phyloP scores from a whole-genome alignment of 2,113 vertebrate species.

The Neotoma lepida region DNA sequence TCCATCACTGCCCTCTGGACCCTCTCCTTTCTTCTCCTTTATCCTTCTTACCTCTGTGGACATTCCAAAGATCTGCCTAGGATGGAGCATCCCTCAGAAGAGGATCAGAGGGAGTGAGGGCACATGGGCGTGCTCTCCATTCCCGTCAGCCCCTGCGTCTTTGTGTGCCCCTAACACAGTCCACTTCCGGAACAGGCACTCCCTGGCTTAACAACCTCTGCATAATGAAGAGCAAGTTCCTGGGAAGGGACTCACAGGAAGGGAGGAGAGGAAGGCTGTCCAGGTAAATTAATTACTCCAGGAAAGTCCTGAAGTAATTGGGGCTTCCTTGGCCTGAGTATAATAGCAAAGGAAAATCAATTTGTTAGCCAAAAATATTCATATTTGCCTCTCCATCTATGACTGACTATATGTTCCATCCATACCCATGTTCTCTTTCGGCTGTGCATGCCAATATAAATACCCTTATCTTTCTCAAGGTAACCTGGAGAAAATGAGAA shows the following conservation, averaged over 20 bases:
- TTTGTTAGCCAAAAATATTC: conserved; percentile 61
- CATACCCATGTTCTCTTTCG: conserved; percentile 12
- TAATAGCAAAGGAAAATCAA: conserved; percentile 66
- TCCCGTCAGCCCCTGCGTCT: neutral
- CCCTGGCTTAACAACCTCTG: neutral
- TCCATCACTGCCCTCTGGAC: neutral
- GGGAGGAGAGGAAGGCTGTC: conserved; percentile 68
- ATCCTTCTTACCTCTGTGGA: neutral
- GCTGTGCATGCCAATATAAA: conserved; percentile 39
- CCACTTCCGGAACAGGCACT: neutral
- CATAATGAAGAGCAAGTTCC: conserved; percentile 37
- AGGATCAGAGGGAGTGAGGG: neutral
- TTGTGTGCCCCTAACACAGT: neutral
- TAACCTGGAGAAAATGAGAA: neutral
- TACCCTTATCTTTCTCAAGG: neutral
- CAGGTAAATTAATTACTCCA: conserved; percentile 66
- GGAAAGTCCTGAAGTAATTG: conserved; percentile 65
- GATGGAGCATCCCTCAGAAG: neutral
- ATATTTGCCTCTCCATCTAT: neutral
- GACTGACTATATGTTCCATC: neutral
- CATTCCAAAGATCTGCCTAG: neutral
- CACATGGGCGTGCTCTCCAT: neutral
- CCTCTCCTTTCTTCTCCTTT: neutral
- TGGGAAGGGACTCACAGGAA: conserved; percentile 52
- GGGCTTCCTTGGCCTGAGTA: conserved; percentile 58